Percentiles rank a stretch among this genome's conserved stretches.
Evolutionary conservation across 2,113 vertebrate genomes (phyloP).

Genomic region (Chaetodon trifascialis): DNA sequence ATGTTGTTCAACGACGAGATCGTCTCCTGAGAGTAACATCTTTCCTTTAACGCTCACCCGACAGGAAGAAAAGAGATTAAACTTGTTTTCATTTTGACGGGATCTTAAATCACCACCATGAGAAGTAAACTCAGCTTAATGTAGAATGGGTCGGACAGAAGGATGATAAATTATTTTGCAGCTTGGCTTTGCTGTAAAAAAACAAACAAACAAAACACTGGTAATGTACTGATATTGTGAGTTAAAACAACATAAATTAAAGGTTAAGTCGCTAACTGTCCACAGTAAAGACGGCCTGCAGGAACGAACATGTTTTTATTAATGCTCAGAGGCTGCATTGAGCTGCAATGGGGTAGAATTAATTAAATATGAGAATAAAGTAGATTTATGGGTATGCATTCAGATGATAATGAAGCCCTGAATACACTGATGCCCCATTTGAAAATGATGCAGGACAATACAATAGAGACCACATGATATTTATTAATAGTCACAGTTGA

Average conservation of each 20-base stretch:
- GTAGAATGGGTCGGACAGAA: not conserved
- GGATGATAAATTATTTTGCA: not conserved
- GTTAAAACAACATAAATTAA: too few species aligned
- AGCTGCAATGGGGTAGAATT: slow-evolving; percentile 49
- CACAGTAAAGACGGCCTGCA: not conserved
- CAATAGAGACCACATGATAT: slow-evolving; percentile 49
- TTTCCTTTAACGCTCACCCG: not conserved
- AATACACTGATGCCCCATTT: slow-evolving; percentile 14
- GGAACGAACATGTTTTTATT: not conserved
- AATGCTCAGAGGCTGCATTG: not conserved
- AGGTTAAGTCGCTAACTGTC: too few species aligned
- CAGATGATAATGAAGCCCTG: slow-evolving; percentile 30
- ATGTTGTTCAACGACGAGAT: not conserved
- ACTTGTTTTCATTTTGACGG: not conserved
- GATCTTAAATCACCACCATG: not conserved
- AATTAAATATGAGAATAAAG: slow-evolving; percentile 47
- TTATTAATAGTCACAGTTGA: slow-evolving; percentile 69
- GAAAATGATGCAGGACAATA: slow-evolving; percentile 50
- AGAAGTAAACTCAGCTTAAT: not conserved
- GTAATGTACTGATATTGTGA: too few species aligned
- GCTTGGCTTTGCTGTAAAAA: not conserved
- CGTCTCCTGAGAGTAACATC: not conserved
- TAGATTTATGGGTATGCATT: slow-evolving; percentile 30
- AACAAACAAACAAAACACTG: too few species aligned
- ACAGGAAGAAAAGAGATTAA: not conserved